phyloP scores from a whole-genome alignment of 2,113 vertebrate genomes.

The Cryptotis parvus region DNA sequence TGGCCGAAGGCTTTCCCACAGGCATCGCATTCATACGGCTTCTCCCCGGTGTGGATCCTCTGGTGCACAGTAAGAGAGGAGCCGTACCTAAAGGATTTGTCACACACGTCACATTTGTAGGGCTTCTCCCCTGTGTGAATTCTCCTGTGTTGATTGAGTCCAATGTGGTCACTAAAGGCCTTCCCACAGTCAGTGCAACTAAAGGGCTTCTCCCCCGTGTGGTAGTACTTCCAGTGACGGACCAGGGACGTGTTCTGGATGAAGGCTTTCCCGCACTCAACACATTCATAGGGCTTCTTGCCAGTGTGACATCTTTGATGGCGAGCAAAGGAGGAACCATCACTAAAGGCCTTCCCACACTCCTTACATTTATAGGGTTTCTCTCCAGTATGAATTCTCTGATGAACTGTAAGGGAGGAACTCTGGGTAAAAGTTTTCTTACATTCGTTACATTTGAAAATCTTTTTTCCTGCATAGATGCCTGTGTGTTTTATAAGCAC shows the following conservation, averaged over 20 bases:
- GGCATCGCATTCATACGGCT: constrained; percentile 67
- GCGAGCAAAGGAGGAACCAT: constrained; percentile 77
- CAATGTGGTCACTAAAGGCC: constrained; percentile 79
- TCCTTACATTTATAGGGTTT: constrained; percentile 72
- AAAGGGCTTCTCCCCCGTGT: constrained; percentile 75
- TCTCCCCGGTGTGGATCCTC: constrained; percentile 80
- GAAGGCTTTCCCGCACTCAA: constrained; percentile 77
- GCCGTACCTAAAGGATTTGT: constrained; percentile 73
- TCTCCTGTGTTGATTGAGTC: constrained; percentile 74
- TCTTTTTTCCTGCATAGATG: constrained; percentile 75
- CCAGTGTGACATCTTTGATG: constrained; percentile 81
- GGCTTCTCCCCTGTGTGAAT: constrained; percentile 79
- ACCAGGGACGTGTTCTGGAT: constrained; percentile 76
- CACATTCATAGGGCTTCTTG: constrained; percentile 74
- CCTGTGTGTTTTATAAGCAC: constrained; percentile 46
- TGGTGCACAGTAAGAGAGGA: constrained; percentile 80
- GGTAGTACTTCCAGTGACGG: constrained; percentile 77
- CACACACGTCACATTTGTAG: constrained; percentile 69
- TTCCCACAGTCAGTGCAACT: constrained; percentile 74
- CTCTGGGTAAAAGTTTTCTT: constrained; percentile 82
- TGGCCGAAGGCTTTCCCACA: constrained; percentile 84
- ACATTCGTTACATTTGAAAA: constrained; percentile 77
- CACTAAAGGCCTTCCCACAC: constrained; percentile 81
- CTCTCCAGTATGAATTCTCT: constrained; percentile 81
- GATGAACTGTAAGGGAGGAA: constrained; percentile 77